Conservation (phyloP, 2,888 invertebrate genomes). For the Atethmia centrago region DNA sequence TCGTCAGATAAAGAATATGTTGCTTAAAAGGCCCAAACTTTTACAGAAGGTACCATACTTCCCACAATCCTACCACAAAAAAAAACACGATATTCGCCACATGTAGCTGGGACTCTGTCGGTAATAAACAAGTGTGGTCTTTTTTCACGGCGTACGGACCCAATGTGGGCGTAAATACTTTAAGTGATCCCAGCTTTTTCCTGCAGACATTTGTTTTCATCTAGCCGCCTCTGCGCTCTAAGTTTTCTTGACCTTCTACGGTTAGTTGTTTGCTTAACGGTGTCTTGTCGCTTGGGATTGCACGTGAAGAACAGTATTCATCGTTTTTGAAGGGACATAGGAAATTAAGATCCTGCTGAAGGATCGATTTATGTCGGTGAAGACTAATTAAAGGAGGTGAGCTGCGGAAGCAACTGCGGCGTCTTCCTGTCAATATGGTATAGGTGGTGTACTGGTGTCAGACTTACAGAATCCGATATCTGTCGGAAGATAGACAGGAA, state of each 20-base stretch:
- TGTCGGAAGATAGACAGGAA: conserved; percentile 8
- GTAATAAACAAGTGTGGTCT: conserved; percentile 50
- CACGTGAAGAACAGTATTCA: conserved; percentile 9
- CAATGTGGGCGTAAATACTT: conserved; percentile 49
- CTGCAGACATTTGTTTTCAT: conserved; percentile 60
- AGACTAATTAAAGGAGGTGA: conserved; percentile 23
- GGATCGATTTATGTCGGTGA: conserved; percentile 34
- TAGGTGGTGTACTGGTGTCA: conserved; percentile 7
- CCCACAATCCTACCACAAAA: not conserved
- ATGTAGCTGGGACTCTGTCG: conserved; percentile 29
- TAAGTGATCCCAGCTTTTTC: conserved; percentile 52
- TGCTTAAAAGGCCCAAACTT: not conserved
- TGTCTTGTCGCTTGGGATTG: conserved; percentile 53
- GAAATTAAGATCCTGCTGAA: not conserved
- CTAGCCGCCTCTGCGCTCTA: conserved; percentile 32
- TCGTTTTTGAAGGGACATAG: conserved; percentile 4
- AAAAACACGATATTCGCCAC: conserved; percentile 38
- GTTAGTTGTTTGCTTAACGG: conserved; percentile 30
- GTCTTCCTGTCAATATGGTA: conserved; percentile 22
- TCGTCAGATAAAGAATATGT: not conserved
- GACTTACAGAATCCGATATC: conserved; percentile 19
- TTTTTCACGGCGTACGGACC: conserved; percentile 34
- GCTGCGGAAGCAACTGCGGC: conserved; percentile 6
- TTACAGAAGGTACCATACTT: not conserved
- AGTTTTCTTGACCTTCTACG: conserved; percentile 40